Percentiles rank a stretch among this genome's conserved stretches.
Conservation (phyloP, 2,888 invertebrate genomes). For the Pegoplata infirma region DNA sequence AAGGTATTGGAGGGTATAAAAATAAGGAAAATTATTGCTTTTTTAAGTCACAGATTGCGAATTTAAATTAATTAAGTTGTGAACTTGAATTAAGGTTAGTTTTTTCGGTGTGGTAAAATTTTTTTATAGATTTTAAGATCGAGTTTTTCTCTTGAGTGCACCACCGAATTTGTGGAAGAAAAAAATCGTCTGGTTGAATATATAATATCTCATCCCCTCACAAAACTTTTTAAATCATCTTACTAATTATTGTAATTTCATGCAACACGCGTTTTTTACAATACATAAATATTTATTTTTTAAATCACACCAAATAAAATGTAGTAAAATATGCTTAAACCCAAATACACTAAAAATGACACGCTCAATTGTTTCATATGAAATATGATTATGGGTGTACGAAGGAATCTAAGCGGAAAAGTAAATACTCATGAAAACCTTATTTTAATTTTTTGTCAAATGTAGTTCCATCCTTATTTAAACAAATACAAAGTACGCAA, state of each 20-base stretch:
- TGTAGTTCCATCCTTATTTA: too few species aligned
- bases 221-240: conserved; percentile 23
- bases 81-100: too few species aligned
- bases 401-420: conserved; percentile 42
- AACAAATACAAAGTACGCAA: neutral
- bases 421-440: conserved; percentile 27
- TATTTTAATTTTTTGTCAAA: conserved; percentile 33
- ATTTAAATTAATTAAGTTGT: too few species aligned
- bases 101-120: too few species aligned
- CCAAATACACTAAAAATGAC: conserved; percentile 64
- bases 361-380: conserved; percentile 73
- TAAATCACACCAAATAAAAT: conserved; percentile 14
- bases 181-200: too few species aligned
- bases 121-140: too few species aligned
- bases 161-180: too few species aligned
- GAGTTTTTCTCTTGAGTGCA: too few species aligned
- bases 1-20: too few species aligned
- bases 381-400: conserved; percentile 67
- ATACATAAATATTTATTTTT: conserved; percentile 9
- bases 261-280: conserved; percentile 65
- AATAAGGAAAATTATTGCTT: too few species aligned
- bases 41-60: too few species aligned
- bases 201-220: too few species aligned
- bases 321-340: conserved; percentile 52
- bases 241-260: conserved; percentile 72